Conservation (phyloP, 2,797 vertebrate genomes). For the Falco columbarius region DNA sequence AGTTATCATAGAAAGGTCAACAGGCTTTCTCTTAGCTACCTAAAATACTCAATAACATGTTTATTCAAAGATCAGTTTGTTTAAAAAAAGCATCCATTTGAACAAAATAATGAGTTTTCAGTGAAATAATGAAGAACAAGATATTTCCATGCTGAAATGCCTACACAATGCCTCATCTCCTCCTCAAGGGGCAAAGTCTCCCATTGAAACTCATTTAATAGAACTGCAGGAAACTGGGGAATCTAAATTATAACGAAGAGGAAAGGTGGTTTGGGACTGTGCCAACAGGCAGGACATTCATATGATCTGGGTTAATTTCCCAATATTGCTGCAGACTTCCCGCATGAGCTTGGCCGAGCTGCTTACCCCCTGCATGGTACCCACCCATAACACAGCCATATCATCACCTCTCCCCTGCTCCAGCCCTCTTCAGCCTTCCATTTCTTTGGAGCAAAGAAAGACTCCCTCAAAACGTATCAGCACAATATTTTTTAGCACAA, state of each 20-base stretch:
- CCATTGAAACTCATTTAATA: neutral
- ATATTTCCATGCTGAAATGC: neutral
- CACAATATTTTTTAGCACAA: neutral
- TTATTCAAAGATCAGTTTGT: neutral
- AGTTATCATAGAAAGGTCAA: slow-evolving; percentile 7
- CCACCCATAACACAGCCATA: neutral
- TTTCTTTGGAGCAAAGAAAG: neutral
- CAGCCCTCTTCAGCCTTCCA: neutral
- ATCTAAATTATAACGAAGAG: neutral
- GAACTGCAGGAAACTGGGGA: neutral
- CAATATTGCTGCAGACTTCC: neutral
- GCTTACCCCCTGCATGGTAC: rapidly evolving
- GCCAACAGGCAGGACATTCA: neutral
- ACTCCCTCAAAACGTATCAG: neutral
- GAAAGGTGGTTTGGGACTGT: neutral
- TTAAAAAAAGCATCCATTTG: neutral
- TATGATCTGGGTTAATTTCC: neutral
- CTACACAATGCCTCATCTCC: neutral
- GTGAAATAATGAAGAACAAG: neutral
- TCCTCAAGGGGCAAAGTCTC: neutral
- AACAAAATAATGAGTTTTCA: neutral
- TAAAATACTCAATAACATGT: neutral
- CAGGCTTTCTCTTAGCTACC: neutral
- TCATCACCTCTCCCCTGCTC: rapidly evolving
- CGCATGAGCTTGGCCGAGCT: neutral